phyloP scores from a whole-genome alignment of 35 echinoderm and acorn worm species.

The Apostichopus japonicus region DNA sequence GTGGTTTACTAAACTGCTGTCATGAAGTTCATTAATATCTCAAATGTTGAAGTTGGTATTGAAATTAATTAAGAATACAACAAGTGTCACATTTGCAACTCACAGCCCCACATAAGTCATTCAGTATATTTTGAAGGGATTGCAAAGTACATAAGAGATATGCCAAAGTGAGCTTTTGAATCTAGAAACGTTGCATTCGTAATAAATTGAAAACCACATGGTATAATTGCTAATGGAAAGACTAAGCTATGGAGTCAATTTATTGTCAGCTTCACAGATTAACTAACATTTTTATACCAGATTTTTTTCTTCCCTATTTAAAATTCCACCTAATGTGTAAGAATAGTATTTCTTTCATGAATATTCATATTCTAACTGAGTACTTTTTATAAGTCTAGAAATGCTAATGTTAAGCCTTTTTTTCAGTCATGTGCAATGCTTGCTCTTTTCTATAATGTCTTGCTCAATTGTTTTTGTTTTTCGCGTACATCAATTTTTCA shows the following conservation, averaged over 20 bases:
- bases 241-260: not conserved
- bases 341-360: slow-evolving; percentile 19
- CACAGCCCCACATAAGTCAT: no score
- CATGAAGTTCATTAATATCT: no score
- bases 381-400: slow-evolving; percentile 9
- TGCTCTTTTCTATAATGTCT: slow-evolving; percentile 21
- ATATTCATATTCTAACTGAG: slow-evolving; percentile 40
- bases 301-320: not conserved
- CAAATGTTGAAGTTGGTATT: no score
- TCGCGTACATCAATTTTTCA: not conserved
- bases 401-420: not conserved
- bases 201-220: not conserved
- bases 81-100: no score
- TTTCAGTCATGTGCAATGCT: slow-evolving; percentile 49
- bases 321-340: not conserved
- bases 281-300: not conserved
- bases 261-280: not conserved
- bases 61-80: no score
- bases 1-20: no score
- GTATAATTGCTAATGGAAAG: not conserved
- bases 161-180: not conserved
- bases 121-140: no score
- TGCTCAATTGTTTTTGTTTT: slow-evolving; percentile 33
- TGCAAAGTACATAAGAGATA: not conserved
- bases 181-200: not conserved